Conservation (phyloP, 1,140 invertebrate species). For the Chrysomallon squamiferum region DNA sequence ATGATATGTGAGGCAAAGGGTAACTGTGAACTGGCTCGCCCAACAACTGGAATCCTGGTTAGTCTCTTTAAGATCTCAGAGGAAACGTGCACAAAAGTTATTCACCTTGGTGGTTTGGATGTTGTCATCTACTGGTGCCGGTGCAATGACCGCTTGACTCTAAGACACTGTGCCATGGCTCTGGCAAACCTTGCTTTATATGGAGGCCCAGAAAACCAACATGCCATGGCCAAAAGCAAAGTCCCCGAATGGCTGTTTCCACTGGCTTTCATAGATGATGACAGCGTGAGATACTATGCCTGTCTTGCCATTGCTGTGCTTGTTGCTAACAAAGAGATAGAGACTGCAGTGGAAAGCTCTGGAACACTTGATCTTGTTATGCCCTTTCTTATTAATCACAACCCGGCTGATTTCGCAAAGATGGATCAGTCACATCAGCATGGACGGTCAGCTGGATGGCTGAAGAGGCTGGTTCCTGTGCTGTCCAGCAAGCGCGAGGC, state of each 20-base stretch:
- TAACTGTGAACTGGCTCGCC: constrained; percentile 81
- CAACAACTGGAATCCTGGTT: constrained; percentile 94
- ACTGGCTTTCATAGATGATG: constrained; percentile 94
- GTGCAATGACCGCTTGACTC: constrained; percentile 82
- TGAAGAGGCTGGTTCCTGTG: constrained; percentile 91
- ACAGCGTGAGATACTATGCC: constrained; percentile 93
- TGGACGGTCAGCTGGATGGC: constrained; percentile 95
- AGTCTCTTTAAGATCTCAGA: constrained; percentile 96
- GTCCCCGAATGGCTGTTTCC: constrained; percentile 98
- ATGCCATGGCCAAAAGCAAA: constrained; percentile 91
- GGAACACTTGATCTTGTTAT: constrained; percentile 95
- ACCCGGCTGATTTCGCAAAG: constrained; percentile 93
- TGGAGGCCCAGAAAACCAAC: constrained; percentile 95
- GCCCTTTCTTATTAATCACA: constrained; percentile 92
- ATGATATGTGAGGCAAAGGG: constrained; percentile 79
- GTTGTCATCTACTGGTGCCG: constrained; percentile 94
- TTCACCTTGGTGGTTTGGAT: constrained; percentile 66
- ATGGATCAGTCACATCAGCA: constrained; percentile 88
- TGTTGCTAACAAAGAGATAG: constrained; percentile 98
- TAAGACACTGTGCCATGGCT: constrained; percentile 94
- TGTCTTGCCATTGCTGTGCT: constrained; percentile 96
- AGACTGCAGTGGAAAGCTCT: constrained; percentile 92
- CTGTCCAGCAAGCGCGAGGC: constrained; percentile 94
- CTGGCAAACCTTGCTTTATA: constrained; percentile 96
- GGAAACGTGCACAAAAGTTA: constrained; percentile 78